Evolutionary conservation across 1,140 invertebrate genomes (phyloP), one percentile per base, ranked within the genome.

Genomic region (Saccostrea echinata): DNA sequence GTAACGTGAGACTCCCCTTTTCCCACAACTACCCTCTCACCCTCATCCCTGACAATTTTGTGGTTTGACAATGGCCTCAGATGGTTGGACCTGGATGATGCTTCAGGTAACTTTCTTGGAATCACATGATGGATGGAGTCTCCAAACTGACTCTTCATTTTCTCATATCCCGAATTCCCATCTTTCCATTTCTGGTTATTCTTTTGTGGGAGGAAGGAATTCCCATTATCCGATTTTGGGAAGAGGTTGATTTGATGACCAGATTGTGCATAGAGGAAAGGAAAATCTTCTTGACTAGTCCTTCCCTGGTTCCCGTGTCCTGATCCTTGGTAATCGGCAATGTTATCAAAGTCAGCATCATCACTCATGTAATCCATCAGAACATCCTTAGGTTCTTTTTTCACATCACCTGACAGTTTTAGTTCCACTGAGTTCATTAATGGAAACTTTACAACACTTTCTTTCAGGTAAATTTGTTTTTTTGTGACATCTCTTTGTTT

Each of bases 121-220:
- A 76, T 76, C 27, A 76, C 68, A 76, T 76, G 68, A 76, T 76
- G 68, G 27, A 76, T 18, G 4, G 68, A 30, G 68, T 76, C 68
- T 16, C 16, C 68, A 33, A 30, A 76, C 30, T 33, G 68, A 76
- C 30, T 76, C 11, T 30, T 76, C 9, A 27, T 76, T 30, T 11
- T 30, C 68, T 76, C 30, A 76, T 76, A 76, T 30, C 30, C 68
- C 27, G 12, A 24, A 33, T 9, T 33, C 30, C 16, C 13, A 27
- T 27, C 13, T 27, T 0, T 33, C 27, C 27, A 30, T 30, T 76
- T 33, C 27, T n/a, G 16, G 21, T 61, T 61, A 61, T 61, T 43
- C 43, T 8, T 9, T 43, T 43, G 43, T 43, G 43, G 43, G 4
- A 43, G 43, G 43, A 43, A 43, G 6, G 43, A 9, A 43, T 43